phyloP scores from a whole-genome alignment of 2,113 vertebrate genomes.

The Gallinago undulata region DNA sequence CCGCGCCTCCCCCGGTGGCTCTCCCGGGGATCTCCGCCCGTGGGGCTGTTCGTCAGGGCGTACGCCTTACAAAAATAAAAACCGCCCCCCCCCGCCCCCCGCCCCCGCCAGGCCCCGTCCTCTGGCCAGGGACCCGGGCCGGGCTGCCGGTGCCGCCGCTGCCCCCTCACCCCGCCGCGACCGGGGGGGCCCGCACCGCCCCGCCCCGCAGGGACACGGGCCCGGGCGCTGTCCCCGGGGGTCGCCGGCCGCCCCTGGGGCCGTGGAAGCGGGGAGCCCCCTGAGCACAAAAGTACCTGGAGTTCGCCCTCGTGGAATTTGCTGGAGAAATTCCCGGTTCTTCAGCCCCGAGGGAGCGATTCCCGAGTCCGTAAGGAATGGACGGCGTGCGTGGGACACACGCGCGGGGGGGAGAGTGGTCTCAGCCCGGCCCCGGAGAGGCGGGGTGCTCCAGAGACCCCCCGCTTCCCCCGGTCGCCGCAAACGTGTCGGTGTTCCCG shows the following conservation, averaged over 20 bases:
- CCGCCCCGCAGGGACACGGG: neutral
- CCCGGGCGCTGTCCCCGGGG: neutral
- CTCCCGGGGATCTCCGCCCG: neutral
- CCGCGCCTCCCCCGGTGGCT: neutral
- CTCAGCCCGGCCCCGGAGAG: neutral
- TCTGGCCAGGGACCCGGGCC: fast-evolving
- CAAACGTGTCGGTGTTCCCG: neutral
- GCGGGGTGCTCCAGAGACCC: neutral
- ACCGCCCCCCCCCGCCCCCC: no score
- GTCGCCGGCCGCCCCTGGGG: neutral
- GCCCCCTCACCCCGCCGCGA: neutral
- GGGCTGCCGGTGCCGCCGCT: fast-evolving
- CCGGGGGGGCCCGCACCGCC: neutral
- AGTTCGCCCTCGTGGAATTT: fast-evolving
- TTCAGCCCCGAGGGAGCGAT: fast-evolving
- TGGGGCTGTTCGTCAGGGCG: neutral
- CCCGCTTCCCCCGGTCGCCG: neutral
- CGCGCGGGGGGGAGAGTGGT: fast-evolving
- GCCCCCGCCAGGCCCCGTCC: no score
- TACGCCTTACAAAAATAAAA: neutral
- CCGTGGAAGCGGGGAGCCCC: neutral
- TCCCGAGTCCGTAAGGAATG: neutral
- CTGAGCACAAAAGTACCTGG: neutral
- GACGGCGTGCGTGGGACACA: neutral
- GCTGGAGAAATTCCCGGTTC: neutral